Conservation (phyloP, 2,888 invertebrate genomes). For the Nomada hirtipes region DNA sequence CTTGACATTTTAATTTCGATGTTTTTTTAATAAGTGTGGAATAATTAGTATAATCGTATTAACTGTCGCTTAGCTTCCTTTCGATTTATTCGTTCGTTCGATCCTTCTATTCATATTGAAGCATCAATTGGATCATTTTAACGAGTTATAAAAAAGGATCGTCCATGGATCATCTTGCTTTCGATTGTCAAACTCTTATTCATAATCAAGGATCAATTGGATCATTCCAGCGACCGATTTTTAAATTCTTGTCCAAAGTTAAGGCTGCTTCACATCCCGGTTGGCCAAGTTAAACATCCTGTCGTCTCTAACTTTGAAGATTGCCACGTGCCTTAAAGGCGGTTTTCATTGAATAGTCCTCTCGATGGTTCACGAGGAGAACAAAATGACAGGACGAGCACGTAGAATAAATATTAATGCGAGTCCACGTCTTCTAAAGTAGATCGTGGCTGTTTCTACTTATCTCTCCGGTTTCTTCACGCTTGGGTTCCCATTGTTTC, state of each 20-base stretch:
- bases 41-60: background rate
- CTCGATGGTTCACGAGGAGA: background rate
- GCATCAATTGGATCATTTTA: too few species aligned
- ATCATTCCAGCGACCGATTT: too few species aligned
- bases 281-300: background rate
- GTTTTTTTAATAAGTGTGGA: background rate
- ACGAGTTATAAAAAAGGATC: too few species aligned
- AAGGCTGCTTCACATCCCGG: too few species aligned
- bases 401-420: constrained; percentile 68
- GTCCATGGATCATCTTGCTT: too few species aligned
- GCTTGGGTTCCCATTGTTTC: constrained; percentile 63
- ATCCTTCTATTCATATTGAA: too few species aligned
- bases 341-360: constrained; percentile 42
- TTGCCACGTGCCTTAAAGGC: background rate
- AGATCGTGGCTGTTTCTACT: constrained; percentile 40
- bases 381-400: constrained; percentile 32
- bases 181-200: too few species aligned
- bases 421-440: constrained; percentile 35
- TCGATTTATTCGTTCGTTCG: too few species aligned
- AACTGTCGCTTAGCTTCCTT: too few species aligned
- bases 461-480: constrained; percentile 26
- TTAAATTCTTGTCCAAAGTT: too few species aligned
- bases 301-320: background rate
- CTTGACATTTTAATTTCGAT: background rate
- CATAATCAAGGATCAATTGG: too few species aligned